Evolutionary conservation across 2,113 vertebrate species (phyloP), one percentile per base, ranked within the genome.

Genomic region (Apistogramma diplotaenia): DNA sequence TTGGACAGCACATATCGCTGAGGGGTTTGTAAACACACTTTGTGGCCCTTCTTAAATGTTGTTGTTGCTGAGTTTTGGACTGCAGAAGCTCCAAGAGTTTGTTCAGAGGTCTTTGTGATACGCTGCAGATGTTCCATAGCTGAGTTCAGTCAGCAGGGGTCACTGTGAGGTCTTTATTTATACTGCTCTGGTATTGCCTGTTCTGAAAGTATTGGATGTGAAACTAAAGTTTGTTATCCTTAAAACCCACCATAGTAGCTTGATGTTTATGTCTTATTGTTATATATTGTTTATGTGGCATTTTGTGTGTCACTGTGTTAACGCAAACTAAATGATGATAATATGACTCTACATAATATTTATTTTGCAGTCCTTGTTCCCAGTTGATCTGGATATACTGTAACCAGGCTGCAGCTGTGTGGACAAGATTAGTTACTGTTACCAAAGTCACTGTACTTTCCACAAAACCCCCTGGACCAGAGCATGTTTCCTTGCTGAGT

Each of bases 101-200:
- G 4, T 53, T 53, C 49, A 12, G 40, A 46, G 5, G 65, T 31
- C 9, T 43, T 74, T 7, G 23, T 33, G 40, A 86, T 18, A 35
- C 12, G 23, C 27, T 62, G 77, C 53, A 76, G 56, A 29, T 19
- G 5, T 58, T 11, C 81, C 23, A 53, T 85, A 15, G 43, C 54
- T 25, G 31, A 33, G 19, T 62, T 65, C 46, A 29, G 81, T 25
- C 87, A 82, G 67, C 83, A 91, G 87, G 27, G 85, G 83, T 40
- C 78, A 46, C 58, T 82, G 76, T 84, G 11, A 54, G 15, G 19
- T 35, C 25, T 74, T 49, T 60, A 12, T 29, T 76, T 33, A n/a
- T 18, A 11, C 40, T 49, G 62, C 23, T 37, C 27, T 0, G 25
- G 18, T 70, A 19, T 8, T 49, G 16, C 62, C 16, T 70, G 43